Conservation (phyloP, 2,113 vertebrate species). For the Aramus guarauna region DNA sequence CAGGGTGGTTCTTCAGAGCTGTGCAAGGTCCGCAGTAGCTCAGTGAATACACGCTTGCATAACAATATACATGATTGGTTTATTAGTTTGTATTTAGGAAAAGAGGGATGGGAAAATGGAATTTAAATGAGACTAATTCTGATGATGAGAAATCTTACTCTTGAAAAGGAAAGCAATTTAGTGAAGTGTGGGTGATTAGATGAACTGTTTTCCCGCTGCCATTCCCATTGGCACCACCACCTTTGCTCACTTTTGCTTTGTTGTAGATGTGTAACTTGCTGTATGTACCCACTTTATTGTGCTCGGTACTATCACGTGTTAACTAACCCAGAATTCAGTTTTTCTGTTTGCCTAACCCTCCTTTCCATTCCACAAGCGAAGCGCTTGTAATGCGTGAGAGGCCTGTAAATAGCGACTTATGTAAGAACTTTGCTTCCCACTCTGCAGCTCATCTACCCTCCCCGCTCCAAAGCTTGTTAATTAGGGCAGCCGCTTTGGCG, state of each 20-base stretch:
- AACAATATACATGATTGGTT: neutral
- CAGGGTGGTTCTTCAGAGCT: neutral
- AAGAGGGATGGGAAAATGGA: neutral
- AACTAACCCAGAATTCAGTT: neutral
- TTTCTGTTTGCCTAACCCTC: neutral
- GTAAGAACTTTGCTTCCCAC: neutral
- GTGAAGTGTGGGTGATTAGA: no score
- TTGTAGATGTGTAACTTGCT: fast-evolving
- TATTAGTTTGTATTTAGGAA: neutral
- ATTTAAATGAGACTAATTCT: neutral
- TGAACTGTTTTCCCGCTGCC: neutral
- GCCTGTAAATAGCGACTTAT: neutral
- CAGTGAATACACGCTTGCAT: neutral
- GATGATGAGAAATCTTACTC: neutral
- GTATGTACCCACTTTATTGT: neutral
- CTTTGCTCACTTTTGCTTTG: neutral
- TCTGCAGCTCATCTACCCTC: neutral
- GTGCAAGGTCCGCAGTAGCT: neutral
- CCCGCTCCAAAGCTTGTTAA: neutral
- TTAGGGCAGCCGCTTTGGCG: constrained; percentile 45
- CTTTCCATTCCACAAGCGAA: neutral
- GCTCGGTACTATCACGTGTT: fast-evolving
- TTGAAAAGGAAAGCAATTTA: neutral
- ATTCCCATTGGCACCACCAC: neutral
- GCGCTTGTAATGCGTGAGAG: neutral